phyloP scores from a whole-genome alignment of 2,797 vertebrate species.

The Myiotriccus ornatus region DNA sequence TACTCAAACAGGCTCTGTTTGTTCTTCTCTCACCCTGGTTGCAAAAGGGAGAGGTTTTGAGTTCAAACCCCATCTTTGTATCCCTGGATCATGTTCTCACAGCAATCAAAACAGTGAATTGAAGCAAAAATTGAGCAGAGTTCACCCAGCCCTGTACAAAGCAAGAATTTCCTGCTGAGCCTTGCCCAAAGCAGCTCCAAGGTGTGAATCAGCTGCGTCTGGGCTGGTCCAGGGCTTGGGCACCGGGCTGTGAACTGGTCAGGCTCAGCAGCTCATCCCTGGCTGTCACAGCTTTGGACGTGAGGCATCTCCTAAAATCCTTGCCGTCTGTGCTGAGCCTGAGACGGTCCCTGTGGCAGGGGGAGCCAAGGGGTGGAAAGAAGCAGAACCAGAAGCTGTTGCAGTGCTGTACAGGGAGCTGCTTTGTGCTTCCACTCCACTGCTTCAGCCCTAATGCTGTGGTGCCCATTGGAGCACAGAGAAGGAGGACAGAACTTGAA shows the following conservation, averaged over 20 bases:
- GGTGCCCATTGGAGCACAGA: neutral
- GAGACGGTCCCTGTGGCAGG: rapidly evolving
- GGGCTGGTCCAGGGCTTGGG: neutral
- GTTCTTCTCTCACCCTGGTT: neutral
- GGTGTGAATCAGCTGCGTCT: neutral
- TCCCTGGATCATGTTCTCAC: neutral
- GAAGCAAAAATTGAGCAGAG: neutral
- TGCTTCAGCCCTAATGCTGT: rapidly evolving
- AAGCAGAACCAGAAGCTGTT: neutral
- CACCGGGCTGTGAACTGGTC: rapidly evolving
- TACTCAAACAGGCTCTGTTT: rapidly evolving
- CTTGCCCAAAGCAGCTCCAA: neutral
- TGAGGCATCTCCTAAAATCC: neutral
- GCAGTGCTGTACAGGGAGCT: rapidly evolving
- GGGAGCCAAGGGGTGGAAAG: rapidly evolving
- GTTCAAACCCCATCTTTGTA: neutral
- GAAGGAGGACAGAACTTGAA: neutral
- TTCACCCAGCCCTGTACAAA: neutral
- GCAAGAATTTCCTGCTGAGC: conserved; percentile 24
- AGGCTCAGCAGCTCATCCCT: neutral
- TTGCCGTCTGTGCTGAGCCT: neutral
- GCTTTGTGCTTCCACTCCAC: neutral
- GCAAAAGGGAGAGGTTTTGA: neutral
- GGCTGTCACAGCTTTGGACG: too few relatives aligned
- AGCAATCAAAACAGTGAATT: neutral